Evolutionary conservation across 2,113 vertebrate species (phyloP).

Genomic region (Dasyornis broadbenti): DNA sequence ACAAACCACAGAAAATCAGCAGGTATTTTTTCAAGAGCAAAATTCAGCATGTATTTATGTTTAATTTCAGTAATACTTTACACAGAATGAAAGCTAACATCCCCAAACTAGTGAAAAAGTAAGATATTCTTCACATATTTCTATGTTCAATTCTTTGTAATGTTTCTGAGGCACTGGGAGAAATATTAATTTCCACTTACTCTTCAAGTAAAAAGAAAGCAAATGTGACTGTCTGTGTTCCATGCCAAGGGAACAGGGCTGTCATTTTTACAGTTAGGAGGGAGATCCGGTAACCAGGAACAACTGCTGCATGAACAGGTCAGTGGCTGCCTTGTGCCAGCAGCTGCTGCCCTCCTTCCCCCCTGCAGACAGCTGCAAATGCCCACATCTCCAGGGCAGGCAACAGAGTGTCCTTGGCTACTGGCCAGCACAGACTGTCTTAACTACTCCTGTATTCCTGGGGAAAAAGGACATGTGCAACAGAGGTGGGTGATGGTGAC

Average conservation of each 20-base stretch:
- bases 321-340: neutral
- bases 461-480: neutral
- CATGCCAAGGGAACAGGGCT: neutral
- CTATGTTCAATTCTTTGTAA: neutral
- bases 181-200: neutral
- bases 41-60: neutral
- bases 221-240: neutral
- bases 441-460: neutral
- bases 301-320: neutral
- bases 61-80: neutral
- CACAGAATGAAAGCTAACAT: neutral
- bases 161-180: neutral
- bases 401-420: neutral
- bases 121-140: neutral
- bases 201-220: neutral
- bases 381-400: neutral
- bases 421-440: neutral
- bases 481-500: neutral
- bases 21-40: neutral
- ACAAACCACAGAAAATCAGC: neutral
- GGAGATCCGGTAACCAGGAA: neutral
- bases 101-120: neutral
- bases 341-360: neutral
- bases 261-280: neutral
- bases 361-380: neutral